Percentiles rank a stretch among this genome's conserved stretches.
Evolutionary conservation across 2,113 vertebrate species (phyloP).

Genomic region (Ifrita kowaldi): DNA sequence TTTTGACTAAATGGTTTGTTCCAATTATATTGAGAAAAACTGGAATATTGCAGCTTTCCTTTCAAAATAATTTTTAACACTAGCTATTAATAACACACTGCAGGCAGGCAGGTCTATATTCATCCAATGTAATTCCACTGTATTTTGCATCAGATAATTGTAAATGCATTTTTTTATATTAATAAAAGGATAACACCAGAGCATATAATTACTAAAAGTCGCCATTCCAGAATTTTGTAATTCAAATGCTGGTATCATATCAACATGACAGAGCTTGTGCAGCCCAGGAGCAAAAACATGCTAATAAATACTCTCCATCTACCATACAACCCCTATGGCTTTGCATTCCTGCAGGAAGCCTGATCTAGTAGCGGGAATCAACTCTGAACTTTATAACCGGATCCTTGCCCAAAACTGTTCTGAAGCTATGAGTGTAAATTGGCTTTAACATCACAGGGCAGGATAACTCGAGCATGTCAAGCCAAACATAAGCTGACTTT

Average conservation of each 20-base stretch:
- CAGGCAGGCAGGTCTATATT: background rate
- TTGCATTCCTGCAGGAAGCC: background rate
- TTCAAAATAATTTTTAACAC: background rate
- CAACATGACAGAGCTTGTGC: background rate
- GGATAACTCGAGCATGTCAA: background rate
- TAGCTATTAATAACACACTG: background rate
- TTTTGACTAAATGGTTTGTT: background rate
- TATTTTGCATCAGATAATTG: background rate
- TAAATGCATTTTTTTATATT: background rate
- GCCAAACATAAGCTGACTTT: background rate
- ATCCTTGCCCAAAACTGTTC: background rate
- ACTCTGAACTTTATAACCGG: background rate
- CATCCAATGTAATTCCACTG: background rate
- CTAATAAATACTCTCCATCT: background rate
- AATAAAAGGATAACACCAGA: background rate
- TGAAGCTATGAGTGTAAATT: background rate
- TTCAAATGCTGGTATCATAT: background rate
- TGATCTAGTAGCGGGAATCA: background rate
- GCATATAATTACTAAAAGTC: background rate
- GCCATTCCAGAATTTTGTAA: constrained; percentile 1
- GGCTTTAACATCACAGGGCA: background rate
- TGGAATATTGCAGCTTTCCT: background rate
- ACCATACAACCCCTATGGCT: background rate
- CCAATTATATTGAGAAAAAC: background rate
- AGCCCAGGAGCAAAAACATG: background rate